Evolutionary conservation across 2,113 vertebrate species (phyloP).

Genomic region (Gambusia holbrooki): DNA sequence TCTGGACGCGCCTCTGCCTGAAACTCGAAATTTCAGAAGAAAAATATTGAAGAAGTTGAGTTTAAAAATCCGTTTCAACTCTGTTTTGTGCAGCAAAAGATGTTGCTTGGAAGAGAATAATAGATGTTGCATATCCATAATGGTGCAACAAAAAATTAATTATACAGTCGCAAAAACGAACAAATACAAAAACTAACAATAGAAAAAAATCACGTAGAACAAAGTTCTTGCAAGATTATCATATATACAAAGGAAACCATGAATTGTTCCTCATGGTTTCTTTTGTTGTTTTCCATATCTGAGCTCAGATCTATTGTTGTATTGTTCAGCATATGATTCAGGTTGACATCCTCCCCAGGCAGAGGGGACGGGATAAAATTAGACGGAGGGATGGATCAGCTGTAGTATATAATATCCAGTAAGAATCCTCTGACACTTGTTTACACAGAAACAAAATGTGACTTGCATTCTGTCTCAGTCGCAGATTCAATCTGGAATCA

Average conservation of each 20-base stretch:
- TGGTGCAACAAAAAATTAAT: too few species aligned
- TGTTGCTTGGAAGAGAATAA: too few species aligned
- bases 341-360: not conserved
- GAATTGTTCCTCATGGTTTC: not conserved
- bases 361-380: constrained; percentile 27
- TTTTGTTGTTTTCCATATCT: not conserved
- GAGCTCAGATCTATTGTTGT: not conserved
- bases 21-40: too few species aligned
- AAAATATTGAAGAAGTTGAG: too few species aligned
- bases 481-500: not conserved
- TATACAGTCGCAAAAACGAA: too few species aligned
- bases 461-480: not conserved
- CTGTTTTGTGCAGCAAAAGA: too few species aligned
- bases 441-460: constrained; percentile 19
- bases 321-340: not conserved
- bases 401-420: constrained; percentile 34
- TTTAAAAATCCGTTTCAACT: too few species aligned
- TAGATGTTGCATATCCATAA: too few species aligned
- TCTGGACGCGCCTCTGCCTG: too few species aligned
- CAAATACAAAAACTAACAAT: not conserved
- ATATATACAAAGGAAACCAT: not conserved
- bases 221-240: not conserved
- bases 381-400: constrained; percentile 34
- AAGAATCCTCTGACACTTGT: constrained; percentile 27
- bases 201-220: not conserved